Evolutionary conservation across 2,888 invertebrate genomes (phyloP), one percentile per base, ranked within the genome.

Genomic region (Orthosia cruda): DNA sequence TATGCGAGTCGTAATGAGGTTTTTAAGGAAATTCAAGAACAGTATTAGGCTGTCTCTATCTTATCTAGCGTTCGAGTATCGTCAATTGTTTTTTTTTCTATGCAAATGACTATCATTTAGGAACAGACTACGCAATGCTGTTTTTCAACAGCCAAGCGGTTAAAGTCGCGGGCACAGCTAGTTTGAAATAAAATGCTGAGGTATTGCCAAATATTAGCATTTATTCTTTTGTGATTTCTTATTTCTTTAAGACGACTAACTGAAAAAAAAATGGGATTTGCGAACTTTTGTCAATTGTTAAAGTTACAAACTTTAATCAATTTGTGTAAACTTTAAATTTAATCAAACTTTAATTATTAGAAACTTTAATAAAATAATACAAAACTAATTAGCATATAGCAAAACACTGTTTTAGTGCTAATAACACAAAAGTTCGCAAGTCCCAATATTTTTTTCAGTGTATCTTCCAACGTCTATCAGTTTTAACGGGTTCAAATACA

Each of bases 41-140:
- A 50, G 23, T 23, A 18, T 69, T 20, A 18, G 2, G 15, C 15
- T 18, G 16, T 15, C 15, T 58, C 11, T 55, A 4, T 20, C 49
- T 32, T n/a, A 15, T 40, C 1, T 7, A 23, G 11, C 3, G 16
- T 18, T 49, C 49, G 15, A 32, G 12, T 55, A 23, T 23, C 4
- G 5, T 18, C 23, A 23, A n/a, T 23, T 40, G 40, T 40, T 15
- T 23, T 47, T 18, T 71, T 57, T 40, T 50, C 23, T 18, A 45
- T 73, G 49, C 49, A 59, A 72, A 72, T 72, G 3, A n/a, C n/a
- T 11, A 23, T 26, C 2, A 40, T 72, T 50, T 26, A 23, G 23
- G n/a, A 58, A 72, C 16, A 15, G 23, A 18, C 15, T 23, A 15
- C 13, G 32, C 32, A 0, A 4, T 55, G 15, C 71, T 23, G 49